These are phyloP conservation scores for Pipistrellus pipistrellus DNA, from an alignment of 2,797 vertebrate species.

Conservation along the genomic window DNA sequence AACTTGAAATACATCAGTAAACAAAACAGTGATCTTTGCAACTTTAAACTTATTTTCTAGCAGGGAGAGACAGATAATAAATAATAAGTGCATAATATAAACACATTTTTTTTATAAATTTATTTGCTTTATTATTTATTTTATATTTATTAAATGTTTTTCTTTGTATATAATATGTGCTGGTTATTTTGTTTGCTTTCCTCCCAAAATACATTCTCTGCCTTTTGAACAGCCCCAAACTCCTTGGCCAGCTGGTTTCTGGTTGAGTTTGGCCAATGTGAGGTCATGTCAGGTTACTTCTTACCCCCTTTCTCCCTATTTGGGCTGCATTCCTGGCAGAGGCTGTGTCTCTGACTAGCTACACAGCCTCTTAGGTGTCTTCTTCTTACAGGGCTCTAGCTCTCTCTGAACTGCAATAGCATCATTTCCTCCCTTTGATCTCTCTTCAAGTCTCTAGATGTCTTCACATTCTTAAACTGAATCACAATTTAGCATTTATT, in stretches of 20 bases:
- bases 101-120: not conserved
- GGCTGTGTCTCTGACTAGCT: not conserved
- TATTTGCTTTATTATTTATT: not conserved
- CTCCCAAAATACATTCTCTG: not conserved
- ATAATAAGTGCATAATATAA: too few species aligned
- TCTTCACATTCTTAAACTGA: not conserved
- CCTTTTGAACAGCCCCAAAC: fast-evolving
- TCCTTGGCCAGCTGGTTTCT: not conserved
- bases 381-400: not conserved
- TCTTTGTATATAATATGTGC: not conserved
- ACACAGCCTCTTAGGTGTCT: not conserved
- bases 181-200: not conserved
- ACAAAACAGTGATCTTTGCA: not conserved
- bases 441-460: not conserved
- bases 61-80: not conserved
- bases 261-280: not conserved
- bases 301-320: not conserved
- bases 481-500: not conserved
- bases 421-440: not conserved
- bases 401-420: not conserved
- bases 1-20: not conserved
- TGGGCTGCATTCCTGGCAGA: not conserved
- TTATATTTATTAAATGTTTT: not conserved
- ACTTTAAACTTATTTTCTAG: not conserved
- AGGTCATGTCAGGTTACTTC: not conserved